Evolutionary conservation across 2,113 vertebrate species (phyloP).

Genomic region (Plecturocebus donacophilus): DNA sequence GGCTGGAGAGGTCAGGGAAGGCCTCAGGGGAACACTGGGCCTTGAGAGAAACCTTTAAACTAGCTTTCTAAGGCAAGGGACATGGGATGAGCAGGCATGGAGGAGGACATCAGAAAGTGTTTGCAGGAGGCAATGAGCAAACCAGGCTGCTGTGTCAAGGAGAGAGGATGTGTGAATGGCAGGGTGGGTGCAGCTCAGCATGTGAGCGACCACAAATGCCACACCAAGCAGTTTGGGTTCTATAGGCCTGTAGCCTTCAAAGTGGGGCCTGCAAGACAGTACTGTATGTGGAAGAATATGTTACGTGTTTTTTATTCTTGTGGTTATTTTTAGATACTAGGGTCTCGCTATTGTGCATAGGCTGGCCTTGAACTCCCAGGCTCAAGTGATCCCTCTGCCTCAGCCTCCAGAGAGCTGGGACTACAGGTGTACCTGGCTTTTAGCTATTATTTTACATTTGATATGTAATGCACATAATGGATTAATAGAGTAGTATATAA

Average conservation of each 20-base stretch:
- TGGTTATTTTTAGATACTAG: neutral
- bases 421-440: neutral
- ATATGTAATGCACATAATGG: neutral
- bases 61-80: neutral
- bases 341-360: neutral
- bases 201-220: neutral
- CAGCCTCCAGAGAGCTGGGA: neutral
- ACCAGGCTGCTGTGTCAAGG: neutral
- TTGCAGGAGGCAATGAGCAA: neutral
- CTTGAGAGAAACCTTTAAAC: neutral
- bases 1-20: neutral
- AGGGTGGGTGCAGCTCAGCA: neutral
- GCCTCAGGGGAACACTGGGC: neutral
- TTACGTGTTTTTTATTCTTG: neutral
- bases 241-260: neutral
- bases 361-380: neutral
- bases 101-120: neutral
- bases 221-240: neutral
- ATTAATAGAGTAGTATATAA: neutral
- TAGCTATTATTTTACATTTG: neutral
- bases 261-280: neutral
- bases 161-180: neutral
- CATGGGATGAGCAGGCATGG: neutral
- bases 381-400: neutral
- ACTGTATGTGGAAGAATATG: neutral